These are phyloP conservation scores for Altica lythri DNA, from an alignment of 2,888 invertebrate species.

Conservation along the genomic window DNA sequence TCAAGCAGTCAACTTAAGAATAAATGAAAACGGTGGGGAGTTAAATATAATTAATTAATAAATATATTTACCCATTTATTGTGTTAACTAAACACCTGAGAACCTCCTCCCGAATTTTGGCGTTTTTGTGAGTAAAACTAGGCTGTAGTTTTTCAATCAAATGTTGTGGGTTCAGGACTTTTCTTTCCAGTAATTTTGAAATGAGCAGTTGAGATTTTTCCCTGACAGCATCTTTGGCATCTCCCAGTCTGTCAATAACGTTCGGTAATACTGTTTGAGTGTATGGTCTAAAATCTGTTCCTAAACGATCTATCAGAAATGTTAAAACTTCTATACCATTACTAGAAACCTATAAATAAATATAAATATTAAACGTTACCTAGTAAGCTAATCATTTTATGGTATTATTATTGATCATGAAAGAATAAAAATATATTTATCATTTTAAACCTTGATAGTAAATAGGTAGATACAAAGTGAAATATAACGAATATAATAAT, in stretches of 20 bases:
- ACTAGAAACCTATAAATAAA: slow-evolving; percentile 77
- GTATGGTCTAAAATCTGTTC: slow-evolving; percentile 84
- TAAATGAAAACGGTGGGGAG: not conserved
- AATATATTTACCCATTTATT: slow-evolving; percentile 74
- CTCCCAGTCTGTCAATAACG: slow-evolving; percentile 77
- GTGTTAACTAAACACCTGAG: slow-evolving; percentile 80
- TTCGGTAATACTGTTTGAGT: slow-evolving; percentile 82
- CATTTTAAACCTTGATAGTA: too few relatives aligned
- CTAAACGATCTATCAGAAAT: slow-evolving; percentile 83
- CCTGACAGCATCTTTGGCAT: slow-evolving; percentile 58
- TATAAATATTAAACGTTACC: not conserved
- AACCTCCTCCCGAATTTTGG: slow-evolving; percentile 89
- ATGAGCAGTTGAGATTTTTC: slow-evolving; percentile 76
- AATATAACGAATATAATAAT: not conserved
- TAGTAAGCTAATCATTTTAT: too few relatives aligned
- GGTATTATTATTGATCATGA: too few relatives aligned
- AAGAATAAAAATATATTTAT: too few relatives aligned
- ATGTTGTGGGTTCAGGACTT: slow-evolving; percentile 69
- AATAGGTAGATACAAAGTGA: not conserved
- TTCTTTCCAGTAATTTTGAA: slow-evolving; percentile 73
- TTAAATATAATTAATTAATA: not conserved
- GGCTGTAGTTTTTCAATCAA: slow-evolving; percentile 74
- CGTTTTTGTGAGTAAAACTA: slow-evolving; percentile 84
- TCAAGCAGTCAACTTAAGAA: too few relatives aligned
- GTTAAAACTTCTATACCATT: slow-evolving; percentile 89